Evolutionary conservation across 2,797 vertebrate species (phyloP), one percentile per base, ranked within the genome.

Genomic region (Danio kyathit): DNA sequence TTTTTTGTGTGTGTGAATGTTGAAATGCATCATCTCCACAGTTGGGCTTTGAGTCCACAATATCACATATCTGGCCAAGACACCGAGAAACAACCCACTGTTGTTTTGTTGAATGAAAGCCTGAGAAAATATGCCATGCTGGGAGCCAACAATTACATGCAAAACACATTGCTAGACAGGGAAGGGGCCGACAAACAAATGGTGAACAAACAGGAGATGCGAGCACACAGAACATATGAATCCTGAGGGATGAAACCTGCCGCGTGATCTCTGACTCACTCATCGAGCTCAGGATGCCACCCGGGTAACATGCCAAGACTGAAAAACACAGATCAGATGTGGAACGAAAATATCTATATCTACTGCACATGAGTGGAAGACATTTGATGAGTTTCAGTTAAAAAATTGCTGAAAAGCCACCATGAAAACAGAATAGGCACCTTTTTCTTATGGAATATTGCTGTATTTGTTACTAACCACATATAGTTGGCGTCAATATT

Each of bases 211-310:
- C 74, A 74, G 79, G 60, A 81, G 64, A 59, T 9, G n/a, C 11
- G 76, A 69, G 65, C 87, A 91, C 89, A 88, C 90, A 87, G 52
- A 79, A 82, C 52, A 86, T 88, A 69, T 52, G 63, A 80, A 80
- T 82, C 80, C 76, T 52, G 72, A 87, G 91, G 87, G 89, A 90
- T 86, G 79, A 88, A 88, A 86, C 88, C 77, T 76, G 64, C 74
- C 81, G 70, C 57, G 71, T 86, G 88, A 76, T 89, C 85, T 90
- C 88, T 85, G 79, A 83, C 75, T 81, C 41, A 67, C 67, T 74
- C 64, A 81, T 38, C 59, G 51, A 44, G 51, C 57, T 67, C 19
- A 52, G 19, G 54, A 66, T 61, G 57, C 44, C 1, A 12, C 49
- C 67, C 38, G 14, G 63, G n/a, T 48, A 43, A 76, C 60, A 76